Evolutionary conservation across 2,888 invertebrate genomes (phyloP), one percentile per base, ranked within the genome.

Genomic region (Caenorhabditis auriculariae): DNA sequence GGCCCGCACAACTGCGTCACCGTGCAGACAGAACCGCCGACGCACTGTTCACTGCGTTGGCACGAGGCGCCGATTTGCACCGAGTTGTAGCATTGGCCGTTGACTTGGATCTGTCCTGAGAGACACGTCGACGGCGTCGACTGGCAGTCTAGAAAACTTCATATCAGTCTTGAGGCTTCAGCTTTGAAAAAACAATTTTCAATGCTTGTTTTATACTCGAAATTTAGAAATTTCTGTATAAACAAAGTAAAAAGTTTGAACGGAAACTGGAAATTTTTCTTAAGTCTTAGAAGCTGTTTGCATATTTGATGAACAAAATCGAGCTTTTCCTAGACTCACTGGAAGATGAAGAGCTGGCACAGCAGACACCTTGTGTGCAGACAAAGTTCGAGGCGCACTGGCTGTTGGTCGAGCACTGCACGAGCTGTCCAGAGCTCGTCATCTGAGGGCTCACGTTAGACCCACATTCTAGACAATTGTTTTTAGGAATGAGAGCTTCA

Each of bases 1-100:
- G n/a, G n/a, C n/a, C n/a, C n/a, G n/a, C n/a, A n/a, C n/a, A n/a
- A n/a, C n/a, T n/a, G n/a, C n/a, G n/a, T n/a, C n/a, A n/a, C n/a
- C n/a, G n/a, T n/a, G n/a, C n/a, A 9, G 15, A 42, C 23, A 42
- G 26, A 17, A 48, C 49, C 61, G 9, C 61, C 59, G 0, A 54
- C 44, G 47, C 76, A 76, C 37, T 75, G 75, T 35, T 65, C 48
- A 12, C 59, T 61, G 46, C 46, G 49, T 29, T 58, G 54, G 37
- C 77, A 77, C 5, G 55, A 46, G 12, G 61, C 57, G 9, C 73
- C 74, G 12, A 69, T 54, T 5, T 49, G 54, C 23, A 66, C 62
- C 1, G 60, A 51, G 35, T 61, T 66, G 41, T 69, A 66, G 41
- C 77, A 77, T 37, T 68, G 65, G 29, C 63, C 64, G 43, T 74